phyloP scores from a whole-genome alignment of 2,888 invertebrate genomes.

The Eugnorisma glareosa region DNA sequence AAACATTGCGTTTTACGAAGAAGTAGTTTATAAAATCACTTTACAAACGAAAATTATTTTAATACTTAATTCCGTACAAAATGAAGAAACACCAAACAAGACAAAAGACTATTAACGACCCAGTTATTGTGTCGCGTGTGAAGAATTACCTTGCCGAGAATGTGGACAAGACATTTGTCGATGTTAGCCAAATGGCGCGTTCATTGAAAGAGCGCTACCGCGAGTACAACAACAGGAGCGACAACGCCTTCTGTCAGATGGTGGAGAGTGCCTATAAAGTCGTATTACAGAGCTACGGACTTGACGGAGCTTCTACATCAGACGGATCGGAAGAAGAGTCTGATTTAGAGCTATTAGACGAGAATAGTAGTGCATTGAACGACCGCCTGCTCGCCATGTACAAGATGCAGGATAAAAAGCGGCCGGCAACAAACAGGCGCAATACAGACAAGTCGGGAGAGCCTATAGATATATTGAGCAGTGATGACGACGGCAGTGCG shows the following conservation, averaged over 20 bases:
- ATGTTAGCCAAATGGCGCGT: constrained; percentile 96
- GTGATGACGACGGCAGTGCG: constrained; percentile 84
- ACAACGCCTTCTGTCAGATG: constrained; percentile 94
- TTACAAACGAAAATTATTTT: constrained; percentile 49
- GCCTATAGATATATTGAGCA: constrained; percentile 87
- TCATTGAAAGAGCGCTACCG: constrained; percentile 93
- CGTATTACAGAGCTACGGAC: constrained; percentile 92
- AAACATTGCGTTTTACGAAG: constrained; percentile 78
- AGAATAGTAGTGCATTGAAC: constrained; percentile 94
- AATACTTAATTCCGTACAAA: constrained; percentile 64
- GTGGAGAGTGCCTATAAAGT: constrained; percentile 95
- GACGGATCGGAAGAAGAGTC: constrained; percentile 91
- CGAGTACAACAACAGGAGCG: constrained; percentile 95
- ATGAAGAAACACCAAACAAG: constrained; percentile 90
- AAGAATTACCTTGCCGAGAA: constrained; percentile 95
- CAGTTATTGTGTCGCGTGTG: constrained; percentile 91
- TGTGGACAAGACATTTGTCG: constrained; percentile 94
- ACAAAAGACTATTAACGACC: constrained; percentile 88
- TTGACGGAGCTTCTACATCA: constrained; percentile 91
- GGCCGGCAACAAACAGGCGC: constrained; percentile 80
- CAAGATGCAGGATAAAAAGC: constrained; percentile 89
- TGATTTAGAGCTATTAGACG: constrained; percentile 94
- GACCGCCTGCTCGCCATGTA: constrained; percentile 89
- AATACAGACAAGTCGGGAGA: constrained; percentile 85
- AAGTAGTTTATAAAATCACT: constrained; percentile 64